Evolutionary conservation across 2,888 invertebrate genomes (phyloP), one percentile per base, ranked within the genome.

Genomic region (Drosophila paranaensis): DNA sequence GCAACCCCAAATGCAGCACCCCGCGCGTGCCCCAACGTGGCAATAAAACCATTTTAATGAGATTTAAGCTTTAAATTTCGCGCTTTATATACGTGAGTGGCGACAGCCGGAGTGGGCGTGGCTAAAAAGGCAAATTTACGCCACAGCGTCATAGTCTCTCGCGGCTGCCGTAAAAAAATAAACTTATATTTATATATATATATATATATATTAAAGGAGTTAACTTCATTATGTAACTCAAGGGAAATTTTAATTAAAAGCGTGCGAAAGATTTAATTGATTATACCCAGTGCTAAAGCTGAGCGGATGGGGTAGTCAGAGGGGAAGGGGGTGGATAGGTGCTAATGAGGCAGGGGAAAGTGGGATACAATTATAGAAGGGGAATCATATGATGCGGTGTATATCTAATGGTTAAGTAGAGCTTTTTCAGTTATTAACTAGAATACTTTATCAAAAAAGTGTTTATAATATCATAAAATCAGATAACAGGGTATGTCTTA

Each of bases 21-120:
- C 35, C 14, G 54, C 30, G 35, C 40, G 14, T 25, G 37, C 48
- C 20, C 25, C 65, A 60, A 56, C 56, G 61, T 74, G 76, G 86
- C 76, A 86, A 86, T 86, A 88, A 86, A 86, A 88, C 61, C 80
- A 74, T 86, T 86, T 86, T 86, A 86, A 86, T 86, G 86, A 88
- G 83, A 86, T 86, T 86, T 83, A 72, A 82, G 88, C 88, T 86
- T 86, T 86, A 86, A 86, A 86, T 82, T 86, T 88, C 58, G 78
- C 83, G 82, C 87, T 83, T 86, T 88, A 86, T 82, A 88, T 86
- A 84, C 81, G 84, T 71, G 78, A 78, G 71, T 70, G 79, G 68
- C 66, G 60, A 55, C 43, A 68, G 71, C 54, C 57, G 50, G 37
- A 50, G 50, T 60, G 70, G 62, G 77, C 55, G 61, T 60, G 74